Conservation (phyloP, 2,888 invertebrate genomes). For the Coremacera marginata region DNA sequence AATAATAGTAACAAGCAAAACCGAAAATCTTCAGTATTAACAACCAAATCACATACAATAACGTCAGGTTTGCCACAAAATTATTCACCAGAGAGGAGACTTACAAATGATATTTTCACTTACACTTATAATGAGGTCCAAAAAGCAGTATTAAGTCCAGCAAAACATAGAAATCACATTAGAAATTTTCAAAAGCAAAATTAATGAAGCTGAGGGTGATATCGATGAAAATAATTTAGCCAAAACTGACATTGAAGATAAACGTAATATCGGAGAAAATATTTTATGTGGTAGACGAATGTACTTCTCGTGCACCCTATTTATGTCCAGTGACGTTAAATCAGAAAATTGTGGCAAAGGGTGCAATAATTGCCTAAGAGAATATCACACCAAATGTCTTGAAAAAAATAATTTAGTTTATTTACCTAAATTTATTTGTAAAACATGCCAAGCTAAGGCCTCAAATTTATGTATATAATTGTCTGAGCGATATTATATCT, state of each 20-base stretch:
- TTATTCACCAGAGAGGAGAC: neutral
- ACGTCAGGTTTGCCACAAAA: neutral
- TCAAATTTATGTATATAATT: too few relatives aligned
- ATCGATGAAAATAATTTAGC: too few relatives aligned
- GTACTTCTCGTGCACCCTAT: neutral
- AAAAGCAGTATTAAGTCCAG: neutral
- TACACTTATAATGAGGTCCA: neutral
- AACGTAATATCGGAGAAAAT: neutral
- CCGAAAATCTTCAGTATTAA: neutral
- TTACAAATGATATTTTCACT: neutral
- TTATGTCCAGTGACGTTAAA: slow-evolving; percentile 3
- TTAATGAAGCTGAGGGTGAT: too few relatives aligned
- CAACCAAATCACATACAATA: neutral
- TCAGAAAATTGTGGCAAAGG: slow-evolving; percentile 3
- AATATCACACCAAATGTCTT: neutral
- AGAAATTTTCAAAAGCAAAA: too few relatives aligned
- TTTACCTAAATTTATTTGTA: too few relatives aligned
- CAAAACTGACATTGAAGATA: neutral
- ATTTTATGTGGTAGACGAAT: neutral
- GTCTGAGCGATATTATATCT: too few relatives aligned
- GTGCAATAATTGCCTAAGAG: slow-evolving; percentile 1
- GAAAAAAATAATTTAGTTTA: too few relatives aligned
- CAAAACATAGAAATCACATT: too few relatives aligned
- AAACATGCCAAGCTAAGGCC: too few relatives aligned
- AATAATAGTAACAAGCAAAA: neutral